phyloP scores from a whole-genome alignment of 2,113 vertebrate species.

The Corythoichthys intestinalis region DNA sequence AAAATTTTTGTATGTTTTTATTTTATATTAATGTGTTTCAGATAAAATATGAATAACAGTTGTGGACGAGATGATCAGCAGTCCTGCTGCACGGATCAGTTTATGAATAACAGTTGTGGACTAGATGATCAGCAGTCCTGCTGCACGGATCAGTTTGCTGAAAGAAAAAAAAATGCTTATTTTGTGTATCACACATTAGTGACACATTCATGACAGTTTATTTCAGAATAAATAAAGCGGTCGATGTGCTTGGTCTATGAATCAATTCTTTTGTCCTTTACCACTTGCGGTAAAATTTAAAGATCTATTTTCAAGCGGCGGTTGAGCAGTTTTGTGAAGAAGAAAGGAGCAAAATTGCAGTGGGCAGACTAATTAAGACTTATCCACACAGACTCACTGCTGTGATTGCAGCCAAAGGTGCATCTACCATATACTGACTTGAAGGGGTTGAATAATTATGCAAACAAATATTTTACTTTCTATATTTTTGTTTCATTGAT shows the following conservation, averaged over 20 bases:
- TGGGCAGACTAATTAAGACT: no score
- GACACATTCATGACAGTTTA: neutral
- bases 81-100: neutral
- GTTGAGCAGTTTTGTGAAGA: no score
- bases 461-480: no score
- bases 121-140: neutral
- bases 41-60: neutral
- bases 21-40: neutral
- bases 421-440: no score
- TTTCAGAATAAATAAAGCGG: neutral
- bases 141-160: neutral
- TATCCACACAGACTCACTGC: no score
- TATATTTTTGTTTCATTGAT: no score
- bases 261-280: neutral
- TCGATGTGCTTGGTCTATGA: neutral
- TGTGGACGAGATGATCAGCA: neutral
- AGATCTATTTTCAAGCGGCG: no score
- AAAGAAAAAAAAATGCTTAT: neutral
- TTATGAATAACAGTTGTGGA: neutral
- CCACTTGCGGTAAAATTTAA: neutral
- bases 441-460: no score
- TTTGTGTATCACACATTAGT: neutral
- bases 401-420: no score
- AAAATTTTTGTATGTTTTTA: neutral
- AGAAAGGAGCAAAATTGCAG: no score